phyloP scores from a whole-genome alignment of 2,113 vertebrate species.

The Cyrtonyx montezumae region DNA sequence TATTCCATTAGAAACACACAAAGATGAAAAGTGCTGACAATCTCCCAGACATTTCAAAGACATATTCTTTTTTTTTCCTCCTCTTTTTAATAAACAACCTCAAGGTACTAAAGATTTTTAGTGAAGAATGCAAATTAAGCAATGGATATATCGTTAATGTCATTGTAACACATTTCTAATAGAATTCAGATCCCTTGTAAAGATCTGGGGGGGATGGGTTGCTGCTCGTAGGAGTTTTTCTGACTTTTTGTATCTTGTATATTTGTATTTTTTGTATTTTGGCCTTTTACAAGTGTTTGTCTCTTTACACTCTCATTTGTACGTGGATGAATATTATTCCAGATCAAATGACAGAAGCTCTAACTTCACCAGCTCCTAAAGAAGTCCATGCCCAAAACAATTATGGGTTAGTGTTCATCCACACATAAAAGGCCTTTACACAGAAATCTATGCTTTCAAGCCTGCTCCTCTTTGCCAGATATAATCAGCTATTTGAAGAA shows the following conservation, averaged over 20 bases:
- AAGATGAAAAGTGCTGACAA: not conserved
- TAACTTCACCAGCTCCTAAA: not conserved
- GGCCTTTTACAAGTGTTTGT: not conserved
- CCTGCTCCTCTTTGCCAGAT: not conserved
- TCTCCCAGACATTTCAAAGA: not conserved
- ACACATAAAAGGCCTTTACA: not conserved
- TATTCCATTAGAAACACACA: not conserved
- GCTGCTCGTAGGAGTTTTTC: not conserved
- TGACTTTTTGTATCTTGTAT: no score
- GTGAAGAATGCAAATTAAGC: not conserved
- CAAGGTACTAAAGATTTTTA: not conserved
- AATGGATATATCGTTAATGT: not conserved
- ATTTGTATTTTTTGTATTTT: not conserved
- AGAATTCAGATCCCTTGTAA: not conserved
- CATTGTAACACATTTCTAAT: not conserved
- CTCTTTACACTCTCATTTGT: not conserved
- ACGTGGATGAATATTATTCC: not conserved
- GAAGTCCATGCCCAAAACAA: not conserved
- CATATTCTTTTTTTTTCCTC: not conserved
- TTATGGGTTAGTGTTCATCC: fast-evolving
- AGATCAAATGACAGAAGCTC: not conserved
- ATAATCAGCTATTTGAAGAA: not conserved
- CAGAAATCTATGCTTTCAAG: not conserved
- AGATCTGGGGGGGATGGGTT: not conserved
- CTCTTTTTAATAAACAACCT: not conserved